phyloP scores from a whole-genome alignment of 2,113 vertebrate species.

The Polypterus bichir region DNA sequence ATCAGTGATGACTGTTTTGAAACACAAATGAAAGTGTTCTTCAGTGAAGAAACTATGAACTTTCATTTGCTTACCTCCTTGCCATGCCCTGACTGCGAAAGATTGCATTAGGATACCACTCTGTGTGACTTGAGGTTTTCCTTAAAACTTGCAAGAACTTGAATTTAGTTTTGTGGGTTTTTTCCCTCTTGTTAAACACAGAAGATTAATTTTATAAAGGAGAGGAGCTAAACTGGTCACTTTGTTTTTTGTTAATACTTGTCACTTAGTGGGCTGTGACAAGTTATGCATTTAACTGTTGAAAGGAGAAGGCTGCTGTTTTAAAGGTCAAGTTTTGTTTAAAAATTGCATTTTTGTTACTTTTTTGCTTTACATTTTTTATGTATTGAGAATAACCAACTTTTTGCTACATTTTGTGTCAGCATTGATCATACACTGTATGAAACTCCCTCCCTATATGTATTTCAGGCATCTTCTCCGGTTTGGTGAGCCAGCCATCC shows the following conservation, averaged over 20 bases:
- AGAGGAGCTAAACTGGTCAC: slow-evolving; percentile 29
- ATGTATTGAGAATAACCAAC: not conserved
- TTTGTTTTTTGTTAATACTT: slow-evolving; percentile 26
- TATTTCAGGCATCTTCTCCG: slow-evolving; percentile 3
- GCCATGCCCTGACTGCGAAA: slow-evolving; percentile 64
- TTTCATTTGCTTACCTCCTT: slow-evolving; percentile 59
- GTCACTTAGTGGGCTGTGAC: slow-evolving; percentile 26
- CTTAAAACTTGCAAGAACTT: slow-evolving; percentile 22
- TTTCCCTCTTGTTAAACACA: not conserved
- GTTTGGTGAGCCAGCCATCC: no score
- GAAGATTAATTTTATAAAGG: slow-evolving; percentile 4
- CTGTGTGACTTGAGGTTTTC: slow-evolving; percentile 51
- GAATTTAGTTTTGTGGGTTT: slow-evolving; percentile 25
- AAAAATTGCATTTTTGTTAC: slow-evolving; percentile 28
- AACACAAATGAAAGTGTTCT: slow-evolving; percentile 13
- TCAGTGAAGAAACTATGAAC: slow-evolving; percentile 47
- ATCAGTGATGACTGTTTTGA: slow-evolving; percentile 79
- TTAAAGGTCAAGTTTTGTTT: slow-evolving; percentile 38
- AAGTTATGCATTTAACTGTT: slow-evolving; percentile 27
- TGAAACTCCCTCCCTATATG: slow-evolving; percentile 33
- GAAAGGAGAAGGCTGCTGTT: slow-evolving; percentile 31
- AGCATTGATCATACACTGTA: slow-evolving; percentile 30
- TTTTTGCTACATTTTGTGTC: slow-evolving; percentile 30
- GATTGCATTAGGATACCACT: slow-evolving; percentile 41
- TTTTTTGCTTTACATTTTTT: not conserved